These are phyloP conservation scores for Drosophila baimaii DNA, from an alignment of 1,140 invertebrate genomes.

Conservation along the genomic window DNA sequence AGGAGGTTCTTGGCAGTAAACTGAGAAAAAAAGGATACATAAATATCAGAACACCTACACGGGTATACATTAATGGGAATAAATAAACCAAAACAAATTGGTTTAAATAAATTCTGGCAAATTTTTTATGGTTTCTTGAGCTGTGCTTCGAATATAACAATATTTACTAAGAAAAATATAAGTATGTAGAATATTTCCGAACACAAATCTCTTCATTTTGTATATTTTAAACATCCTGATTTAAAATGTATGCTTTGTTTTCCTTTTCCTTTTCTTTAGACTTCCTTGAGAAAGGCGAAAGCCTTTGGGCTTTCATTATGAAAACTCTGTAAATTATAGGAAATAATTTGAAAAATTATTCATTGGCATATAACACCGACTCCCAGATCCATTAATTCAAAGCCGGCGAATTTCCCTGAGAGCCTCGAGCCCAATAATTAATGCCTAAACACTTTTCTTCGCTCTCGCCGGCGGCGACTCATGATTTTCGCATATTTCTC, in stretches of 20 bases:
- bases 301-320: background rate
- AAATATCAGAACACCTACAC: conserved; percentile 8
- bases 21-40: background rate
- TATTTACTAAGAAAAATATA: background rate
- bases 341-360: conserved; percentile 34
- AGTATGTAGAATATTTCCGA: background rate
- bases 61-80: conserved; percentile 1
- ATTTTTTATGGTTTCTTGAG: background rate
- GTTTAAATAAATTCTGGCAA: no score
- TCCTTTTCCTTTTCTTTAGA: no score
- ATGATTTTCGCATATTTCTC: conserved; percentile 70
- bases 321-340: conserved; percentile 13
- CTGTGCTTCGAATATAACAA: background rate
- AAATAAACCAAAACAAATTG: background rate
- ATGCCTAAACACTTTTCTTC: conserved; percentile 58
- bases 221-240: background rate
- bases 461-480: conserved; percentile 20
- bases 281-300: background rate
- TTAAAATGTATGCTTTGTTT: background rate
- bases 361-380: conserved; percentile 21
- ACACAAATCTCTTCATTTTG: background rate
- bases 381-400: conserved; percentile 37
- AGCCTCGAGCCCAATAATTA: conserved; percentile 60
- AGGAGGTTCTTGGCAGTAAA: background rate
- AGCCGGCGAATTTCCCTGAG: conserved; percentile 21